These are phyloP conservation scores for Triops cancriformis DNA, from an alignment of 1,140 invertebrate species.

Conservation along the genomic window DNA sequence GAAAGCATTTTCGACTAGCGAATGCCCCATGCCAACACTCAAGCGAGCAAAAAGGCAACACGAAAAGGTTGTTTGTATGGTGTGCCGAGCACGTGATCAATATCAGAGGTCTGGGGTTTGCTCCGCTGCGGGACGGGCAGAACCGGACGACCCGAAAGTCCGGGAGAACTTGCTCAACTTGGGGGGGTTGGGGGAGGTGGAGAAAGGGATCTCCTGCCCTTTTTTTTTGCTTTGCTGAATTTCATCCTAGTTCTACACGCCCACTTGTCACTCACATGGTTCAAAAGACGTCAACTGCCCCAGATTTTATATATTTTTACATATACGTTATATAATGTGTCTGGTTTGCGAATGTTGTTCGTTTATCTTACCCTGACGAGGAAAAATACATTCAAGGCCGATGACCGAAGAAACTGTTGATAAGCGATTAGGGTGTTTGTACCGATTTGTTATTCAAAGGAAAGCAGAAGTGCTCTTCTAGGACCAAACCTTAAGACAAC, in stretches of 20 bases:
- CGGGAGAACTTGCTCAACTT: neutral
- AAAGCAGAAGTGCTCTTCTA: neutral
- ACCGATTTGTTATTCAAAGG: neutral
- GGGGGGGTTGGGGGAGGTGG: neutral
- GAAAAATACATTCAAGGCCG: neutral
- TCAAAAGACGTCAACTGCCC: neutral
- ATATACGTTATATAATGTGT: neutral
- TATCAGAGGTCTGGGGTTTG: neutral
- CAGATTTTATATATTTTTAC: neutral
- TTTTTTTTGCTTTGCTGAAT: too few relatives aligned
- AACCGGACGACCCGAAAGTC: neutral
- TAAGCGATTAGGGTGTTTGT: neutral
- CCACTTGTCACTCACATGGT: neutral
- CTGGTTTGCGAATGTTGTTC: too few relatives aligned
- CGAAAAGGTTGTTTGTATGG: neutral
- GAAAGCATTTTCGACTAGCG: neutral
- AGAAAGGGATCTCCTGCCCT: neutral
- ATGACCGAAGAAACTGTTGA: neutral
- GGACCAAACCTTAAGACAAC: neutral
- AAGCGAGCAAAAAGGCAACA: neutral
- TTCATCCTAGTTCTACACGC: neutral
- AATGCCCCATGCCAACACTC: too few relatives aligned
- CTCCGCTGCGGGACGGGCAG: neutral
- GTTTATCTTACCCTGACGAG: too few relatives aligned
- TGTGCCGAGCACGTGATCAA: slow-evolving; percentile 1